phyloP scores from a whole-genome alignment of 2,113 vertebrate species.

The Centropus bengalensis region DNA sequence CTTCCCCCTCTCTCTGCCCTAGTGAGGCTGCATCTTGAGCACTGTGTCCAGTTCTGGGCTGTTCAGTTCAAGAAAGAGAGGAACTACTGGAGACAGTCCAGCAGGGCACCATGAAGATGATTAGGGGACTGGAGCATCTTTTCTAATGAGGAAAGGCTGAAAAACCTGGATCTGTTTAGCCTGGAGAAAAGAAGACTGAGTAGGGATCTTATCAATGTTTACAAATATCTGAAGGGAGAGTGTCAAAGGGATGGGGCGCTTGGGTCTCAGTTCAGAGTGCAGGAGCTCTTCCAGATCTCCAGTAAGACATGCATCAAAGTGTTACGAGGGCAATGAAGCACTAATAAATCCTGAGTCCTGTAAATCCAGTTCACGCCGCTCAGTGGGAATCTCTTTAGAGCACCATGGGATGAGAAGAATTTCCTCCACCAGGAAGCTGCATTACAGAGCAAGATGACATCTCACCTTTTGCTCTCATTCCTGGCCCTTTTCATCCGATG shows the following conservation, averaged over 20 bases:
- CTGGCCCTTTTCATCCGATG: not conserved
- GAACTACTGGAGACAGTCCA: too few relatives aligned
- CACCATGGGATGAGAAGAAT: not conserved
- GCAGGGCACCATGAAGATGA: too few relatives aligned
- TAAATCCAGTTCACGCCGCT: not conserved
- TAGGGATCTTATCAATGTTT: too few relatives aligned
- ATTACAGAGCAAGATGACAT: not conserved
- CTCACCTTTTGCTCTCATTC: not conserved
- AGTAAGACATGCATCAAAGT: not conserved
- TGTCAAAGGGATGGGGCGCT: not conserved
- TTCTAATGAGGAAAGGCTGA: too few relatives aligned
- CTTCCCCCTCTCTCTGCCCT: too few relatives aligned
- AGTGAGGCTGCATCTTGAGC: too few relatives aligned
- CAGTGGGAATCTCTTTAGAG: not conserved
- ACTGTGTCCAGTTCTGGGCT: too few relatives aligned
- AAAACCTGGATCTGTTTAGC: too few relatives aligned
- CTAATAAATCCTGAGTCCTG: not conserved
- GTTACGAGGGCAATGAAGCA: not conserved
- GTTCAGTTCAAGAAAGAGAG: too few relatives aligned
- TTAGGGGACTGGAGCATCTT: too few relatives aligned
- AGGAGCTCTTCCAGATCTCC: not conserved
- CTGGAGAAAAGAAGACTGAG: too few relatives aligned
- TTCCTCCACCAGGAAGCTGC: not conserved
- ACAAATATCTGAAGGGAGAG: too few relatives aligned
- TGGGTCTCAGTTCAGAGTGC: not conserved